phyloP scores from a whole-genome alignment of 2,113 vertebrate genomes.

The Bostrychus sinensis region DNA sequence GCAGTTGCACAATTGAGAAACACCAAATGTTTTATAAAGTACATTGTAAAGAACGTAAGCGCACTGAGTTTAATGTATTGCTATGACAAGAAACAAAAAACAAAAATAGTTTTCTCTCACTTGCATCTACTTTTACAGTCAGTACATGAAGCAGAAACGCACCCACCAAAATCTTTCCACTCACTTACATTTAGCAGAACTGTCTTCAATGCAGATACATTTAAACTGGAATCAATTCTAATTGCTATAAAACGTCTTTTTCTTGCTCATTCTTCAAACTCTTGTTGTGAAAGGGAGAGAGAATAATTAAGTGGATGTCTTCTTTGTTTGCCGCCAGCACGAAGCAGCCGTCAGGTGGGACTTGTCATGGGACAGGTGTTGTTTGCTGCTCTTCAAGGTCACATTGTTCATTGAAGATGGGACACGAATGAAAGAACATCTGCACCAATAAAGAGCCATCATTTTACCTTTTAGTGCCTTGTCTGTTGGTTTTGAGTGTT shows the following conservation, averaged over 20 bases:
- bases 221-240: neutral
- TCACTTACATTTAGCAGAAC: no score
- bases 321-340: neutral
- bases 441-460: constrained; percentile 17
- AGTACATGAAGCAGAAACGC: no score
- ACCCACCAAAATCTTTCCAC: no score
- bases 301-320: neutral
- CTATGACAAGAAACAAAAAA: no score
- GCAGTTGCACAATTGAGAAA: no score
- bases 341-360: constrained; percentile 17
- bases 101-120: no score
- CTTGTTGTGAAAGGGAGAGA: neutral
- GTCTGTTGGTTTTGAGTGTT: constrained; percentile 15
- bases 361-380: constrained; percentile 54
- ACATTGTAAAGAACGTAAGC: no score
- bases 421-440: constrained; percentile 28
- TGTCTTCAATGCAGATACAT: no score
- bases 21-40: no score
- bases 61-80: no score
- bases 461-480: constrained; percentile 18
- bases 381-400: constrained; percentile 55
- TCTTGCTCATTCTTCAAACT: neutral
- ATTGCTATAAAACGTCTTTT: neutral
- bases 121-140: no score
- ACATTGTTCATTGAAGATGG: constrained; percentile 28